phyloP scores from a whole-genome alignment of 2,797 vertebrate species.

The Phoebastria nigripes region DNA sequence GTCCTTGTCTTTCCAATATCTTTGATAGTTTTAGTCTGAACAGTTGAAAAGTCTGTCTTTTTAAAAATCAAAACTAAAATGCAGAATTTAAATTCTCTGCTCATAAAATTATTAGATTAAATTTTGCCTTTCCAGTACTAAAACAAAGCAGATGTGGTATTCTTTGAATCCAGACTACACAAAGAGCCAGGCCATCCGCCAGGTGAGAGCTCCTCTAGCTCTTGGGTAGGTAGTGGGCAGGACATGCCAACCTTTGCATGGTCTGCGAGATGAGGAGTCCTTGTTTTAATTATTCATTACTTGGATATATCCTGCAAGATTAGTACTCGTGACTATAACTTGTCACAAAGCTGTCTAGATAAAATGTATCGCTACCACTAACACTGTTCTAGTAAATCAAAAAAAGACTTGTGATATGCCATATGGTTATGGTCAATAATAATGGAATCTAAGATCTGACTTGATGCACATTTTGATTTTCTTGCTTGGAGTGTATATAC shows the following conservation, averaged over 20 bases:
- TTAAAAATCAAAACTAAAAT: constrained; percentile 36
- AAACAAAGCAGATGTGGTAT: constrained; percentile 31
- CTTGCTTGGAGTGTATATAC: neutral
- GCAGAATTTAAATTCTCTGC: constrained; percentile 34
- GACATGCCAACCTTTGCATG: constrained; percentile 63
- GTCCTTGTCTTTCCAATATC: neutral
- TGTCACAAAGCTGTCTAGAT: constrained; percentile 56
- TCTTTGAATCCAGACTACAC: constrained; percentile 72
- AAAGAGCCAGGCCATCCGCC: constrained; percentile 64
- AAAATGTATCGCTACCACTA: constrained; percentile 42
- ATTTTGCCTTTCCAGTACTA: constrained; percentile 75
- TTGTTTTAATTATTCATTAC: constrained; percentile 64
- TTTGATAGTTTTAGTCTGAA: constrained; percentile 28
- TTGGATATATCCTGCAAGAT: constrained; percentile 31
- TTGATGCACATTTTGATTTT: neutral
- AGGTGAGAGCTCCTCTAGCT: neutral
- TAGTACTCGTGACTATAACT: neutral
- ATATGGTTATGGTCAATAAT: constrained; percentile 7
- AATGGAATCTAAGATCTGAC: neutral
- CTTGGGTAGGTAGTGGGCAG: constrained; percentile 66
- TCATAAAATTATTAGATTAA: constrained; percentile 47
- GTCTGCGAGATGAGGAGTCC: constrained; percentile 36
- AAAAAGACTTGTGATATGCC: neutral
- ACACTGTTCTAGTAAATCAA: constrained; percentile 1
- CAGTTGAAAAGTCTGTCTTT: constrained; percentile 26